Conservation (phyloP, 2,888 invertebrate species). For the Monoplex corrugatus region DNA sequence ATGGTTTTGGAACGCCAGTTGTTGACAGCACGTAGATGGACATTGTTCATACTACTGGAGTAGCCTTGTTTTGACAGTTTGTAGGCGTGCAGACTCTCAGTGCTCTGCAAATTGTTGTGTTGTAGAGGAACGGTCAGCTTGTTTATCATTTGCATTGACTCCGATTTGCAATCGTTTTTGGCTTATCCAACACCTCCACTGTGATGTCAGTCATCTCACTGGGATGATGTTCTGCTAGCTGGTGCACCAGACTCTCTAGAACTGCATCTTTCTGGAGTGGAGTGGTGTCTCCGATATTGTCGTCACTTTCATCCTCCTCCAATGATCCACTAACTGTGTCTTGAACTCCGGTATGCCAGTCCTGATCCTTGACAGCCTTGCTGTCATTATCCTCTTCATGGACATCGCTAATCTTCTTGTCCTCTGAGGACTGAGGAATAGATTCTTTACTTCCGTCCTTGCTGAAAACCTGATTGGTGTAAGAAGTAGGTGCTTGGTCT, state of each 20-base stretch:
- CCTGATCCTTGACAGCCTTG: too few relatives aligned
- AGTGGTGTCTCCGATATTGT: not conserved
- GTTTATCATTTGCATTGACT: not conserved
- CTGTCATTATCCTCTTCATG: not conserved
- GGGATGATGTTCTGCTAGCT: conserved; percentile 28
- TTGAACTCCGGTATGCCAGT: not conserved
- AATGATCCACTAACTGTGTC: too few relatives aligned
- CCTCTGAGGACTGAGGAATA: not conserved
- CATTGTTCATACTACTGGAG: not conserved
- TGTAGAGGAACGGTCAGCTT: conserved; percentile 41
- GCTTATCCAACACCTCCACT: conserved; percentile 44
- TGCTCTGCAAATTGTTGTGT: conserved; percentile 46
- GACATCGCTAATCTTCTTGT: not conserved
- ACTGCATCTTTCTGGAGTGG: not conserved
- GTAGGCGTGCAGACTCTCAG: conserved; percentile 43
- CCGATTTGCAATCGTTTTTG: not conserved
- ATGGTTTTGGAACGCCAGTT: conserved; percentile 46
- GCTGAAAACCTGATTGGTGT: conserved; percentile 26
- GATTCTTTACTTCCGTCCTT: not conserved
- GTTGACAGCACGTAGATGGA: not conserved
- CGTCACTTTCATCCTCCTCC: conserved; percentile 8
- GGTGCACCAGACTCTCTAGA: conserved; percentile 15
- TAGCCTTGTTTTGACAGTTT: conserved; percentile 29
- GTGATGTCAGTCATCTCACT: conserved; percentile 44
- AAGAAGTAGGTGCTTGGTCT: not conserved